phyloP scores from a whole-genome alignment of 1,140 invertebrate genomes.

The Drosophila orena region DNA sequence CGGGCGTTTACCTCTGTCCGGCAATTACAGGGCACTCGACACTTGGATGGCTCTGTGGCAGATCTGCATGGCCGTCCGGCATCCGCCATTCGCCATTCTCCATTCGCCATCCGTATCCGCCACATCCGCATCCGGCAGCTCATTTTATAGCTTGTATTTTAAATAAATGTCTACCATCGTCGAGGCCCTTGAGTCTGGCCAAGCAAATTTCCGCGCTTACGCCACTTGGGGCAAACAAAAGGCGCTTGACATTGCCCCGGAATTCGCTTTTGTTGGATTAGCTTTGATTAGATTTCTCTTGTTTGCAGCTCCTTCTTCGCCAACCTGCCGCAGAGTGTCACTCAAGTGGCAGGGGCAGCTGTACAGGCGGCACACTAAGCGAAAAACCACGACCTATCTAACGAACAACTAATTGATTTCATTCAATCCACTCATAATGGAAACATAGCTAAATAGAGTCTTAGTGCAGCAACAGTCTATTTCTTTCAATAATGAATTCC shows the following conservation, averaged over 20 bases:
- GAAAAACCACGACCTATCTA: background rate
- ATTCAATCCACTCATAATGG: background rate
- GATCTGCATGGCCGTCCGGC: slow-evolving; percentile 21
- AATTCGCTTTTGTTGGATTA: slow-evolving; percentile 83
- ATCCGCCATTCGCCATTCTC: slow-evolving; percentile 21
- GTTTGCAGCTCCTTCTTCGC: slow-evolving; percentile 39
- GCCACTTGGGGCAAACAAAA: slow-evolving; percentile 78
- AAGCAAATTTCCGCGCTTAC: slow-evolving; percentile 76
- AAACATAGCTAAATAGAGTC: background rate
- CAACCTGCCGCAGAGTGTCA: slow-evolving; percentile 59
- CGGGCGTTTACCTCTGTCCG: slow-evolving; percentile 62
- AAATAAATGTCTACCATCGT: slow-evolving; percentile 65
- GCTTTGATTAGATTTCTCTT: slow-evolving; percentile 83
- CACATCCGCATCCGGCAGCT: slow-evolving; percentile 58
- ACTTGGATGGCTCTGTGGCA: slow-evolving; percentile 38
- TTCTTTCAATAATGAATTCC: too few species aligned
- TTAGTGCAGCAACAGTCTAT: too few species aligned
- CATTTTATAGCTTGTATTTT: slow-evolving; percentile 84
- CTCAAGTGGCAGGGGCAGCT: slow-evolving; percentile 36
- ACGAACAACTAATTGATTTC: background rate
- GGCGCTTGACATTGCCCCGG: slow-evolving; percentile 70
- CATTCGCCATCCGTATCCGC: slow-evolving; percentile 10
- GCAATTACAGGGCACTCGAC: slow-evolving; percentile 78
- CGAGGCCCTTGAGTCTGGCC: slow-evolving; percentile 37
- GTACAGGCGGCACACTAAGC: slow-evolving; percentile 19